Evolutionary conservation across 2,888 invertebrate species (phyloP), one percentile per base, ranked within the genome.

Genomic region (Apodemia mormo): DNA sequence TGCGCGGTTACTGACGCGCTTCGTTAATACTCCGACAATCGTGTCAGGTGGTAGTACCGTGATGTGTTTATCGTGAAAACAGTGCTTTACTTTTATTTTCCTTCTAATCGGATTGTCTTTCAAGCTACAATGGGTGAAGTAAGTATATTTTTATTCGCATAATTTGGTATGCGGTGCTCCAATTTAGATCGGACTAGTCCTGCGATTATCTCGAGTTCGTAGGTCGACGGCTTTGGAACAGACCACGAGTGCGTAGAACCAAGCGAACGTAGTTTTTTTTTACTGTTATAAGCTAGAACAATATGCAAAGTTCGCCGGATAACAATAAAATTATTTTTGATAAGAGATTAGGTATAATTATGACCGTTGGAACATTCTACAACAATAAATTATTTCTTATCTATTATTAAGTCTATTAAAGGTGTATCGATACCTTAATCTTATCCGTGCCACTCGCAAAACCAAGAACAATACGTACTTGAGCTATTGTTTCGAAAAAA

Each of bases 81-180:
- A 82, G 84, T 87, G 84, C 78, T 76, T 75, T 75, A 76, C 73
- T 77, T 74, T 76, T 76, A 72, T 78, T 77, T 81, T 79, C 77
- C 80, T 82, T 82, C 80, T 80, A 75, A 68, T 78, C 75, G 80
- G 81, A 82, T 81, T 82, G 80, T 79, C 77, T 72, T 79, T 77
- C 81, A 77, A 77, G 78, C 77, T 84, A 86, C 79, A 73, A 93
- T 93, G 92, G 86, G 88, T 81, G 92, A 93, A 87, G 92, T 93
- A 82, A 93, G 92, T 92, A 88, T 75, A 73, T 75, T 78, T 74
- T 76, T 75, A 78, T 73, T 61, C 33, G 67, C 72, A 33, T 68
- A 72, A 49, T 66, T 45, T 71, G 83, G 85, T 85, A 86, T 85
- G 85, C 85, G 82, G 78, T 85, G 87, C 81, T 87, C 87, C 79